Evolutionary conservation across 2,888 invertebrate genomes (phyloP).

Genomic region (Nomada hirtipes): DNA sequence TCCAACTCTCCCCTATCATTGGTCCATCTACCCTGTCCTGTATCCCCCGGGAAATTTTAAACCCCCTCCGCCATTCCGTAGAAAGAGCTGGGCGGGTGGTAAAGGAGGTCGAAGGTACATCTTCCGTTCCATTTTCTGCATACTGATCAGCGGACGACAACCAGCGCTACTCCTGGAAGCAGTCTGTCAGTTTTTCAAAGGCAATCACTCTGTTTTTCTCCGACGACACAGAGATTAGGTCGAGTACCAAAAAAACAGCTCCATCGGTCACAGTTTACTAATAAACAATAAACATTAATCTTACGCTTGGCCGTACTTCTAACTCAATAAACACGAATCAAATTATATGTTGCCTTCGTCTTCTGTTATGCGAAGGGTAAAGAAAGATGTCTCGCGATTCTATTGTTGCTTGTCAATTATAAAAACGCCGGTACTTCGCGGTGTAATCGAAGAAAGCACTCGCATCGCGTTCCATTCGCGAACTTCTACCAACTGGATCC

Average conservation of each 20-base stretch:
- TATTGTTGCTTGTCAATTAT: no score
- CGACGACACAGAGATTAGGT: neutral
- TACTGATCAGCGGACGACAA: slow-evolving; percentile 54
- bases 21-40: slow-evolving; percentile 54
- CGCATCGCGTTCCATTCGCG: slow-evolving; percentile 33
- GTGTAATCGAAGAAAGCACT: neutral
- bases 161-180: slow-evolving; percentile 1
- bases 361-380: no score
- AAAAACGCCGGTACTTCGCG: neutral
- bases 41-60: slow-evolving; percentile 72
- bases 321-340: no score
- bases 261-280: neutral
- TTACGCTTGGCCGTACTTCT: no score
- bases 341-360: no score
- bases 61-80: slow-evolving; percentile 44
- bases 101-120: slow-evolving; percentile 38
- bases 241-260: neutral
- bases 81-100: slow-evolving; percentile 18
- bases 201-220: slow-evolving; percentile 21
- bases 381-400: no score
- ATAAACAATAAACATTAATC: no score
- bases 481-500: neutral
- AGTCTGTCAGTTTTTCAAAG: slow-evolving; percentile 11
- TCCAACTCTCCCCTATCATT: slow-evolving; percentile 51
- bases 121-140: slow-evolving; percentile 45